Base-by-base conservation (phyloP, 2,888 invertebrate species). In the Ferrisia virgata region DNA sequence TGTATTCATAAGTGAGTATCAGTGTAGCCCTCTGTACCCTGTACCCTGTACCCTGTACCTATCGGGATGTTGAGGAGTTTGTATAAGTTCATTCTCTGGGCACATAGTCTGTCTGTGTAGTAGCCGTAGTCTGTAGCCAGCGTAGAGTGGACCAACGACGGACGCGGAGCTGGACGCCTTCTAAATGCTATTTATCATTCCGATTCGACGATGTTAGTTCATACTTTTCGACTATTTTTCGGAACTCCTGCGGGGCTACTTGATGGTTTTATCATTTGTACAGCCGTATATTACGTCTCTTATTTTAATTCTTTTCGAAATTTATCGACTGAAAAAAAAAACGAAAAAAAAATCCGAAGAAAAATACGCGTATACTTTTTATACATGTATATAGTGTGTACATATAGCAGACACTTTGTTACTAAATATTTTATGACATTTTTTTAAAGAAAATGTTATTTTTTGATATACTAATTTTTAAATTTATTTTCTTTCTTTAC, bases 231-330 rank as follows among this genome's bases (percentile, higher is more conserved):
- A 69, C 64, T 76, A 64, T 64, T 83, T 83, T 83, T 83, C 76
- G 72, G 76, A 76, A 76, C 83, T 72, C 83, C 83, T 47, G 72
- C 72, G 72, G 83, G 47, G 69, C 47, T n/a, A 76, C 83, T 83
- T 83, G 83, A 83, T 83, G 83, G 83, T 83, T 83, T 83, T 83
- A 83, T 83, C 83, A 83, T 83, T 83, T 83, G 83, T 83, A 72
- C 83, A 83, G 83, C 40, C 72, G 83, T 83, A 83, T 83, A 83
- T 83, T 72, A 83, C 83, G 83, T 83, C 83, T 83, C 83, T 72
- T 83, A 83, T 83, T 83, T 83, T 83, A 83, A 83, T 83, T 83
- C 83, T 83, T 83, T 83, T 83, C 83, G 47, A 83, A 83, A 83
- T 83, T 83, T 83, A 83, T 83, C 76, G 83, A 83, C 47, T 83